Evolutionary conservation across 2,113 vertebrate species (phyloP).

Genomic region (Grus americana): DNA sequence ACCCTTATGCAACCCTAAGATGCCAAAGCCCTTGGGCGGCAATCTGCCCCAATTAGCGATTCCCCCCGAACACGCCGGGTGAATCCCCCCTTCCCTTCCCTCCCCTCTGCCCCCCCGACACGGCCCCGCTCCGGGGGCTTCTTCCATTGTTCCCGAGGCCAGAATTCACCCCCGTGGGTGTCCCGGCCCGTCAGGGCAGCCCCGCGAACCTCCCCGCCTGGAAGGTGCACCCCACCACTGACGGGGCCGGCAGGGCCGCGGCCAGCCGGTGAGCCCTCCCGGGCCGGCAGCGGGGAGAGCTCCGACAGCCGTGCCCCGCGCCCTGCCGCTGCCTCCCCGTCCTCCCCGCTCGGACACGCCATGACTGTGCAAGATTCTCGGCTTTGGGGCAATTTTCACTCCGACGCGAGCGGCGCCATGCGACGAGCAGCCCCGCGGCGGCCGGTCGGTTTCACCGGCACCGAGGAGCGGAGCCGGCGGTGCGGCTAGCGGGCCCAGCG

Average conservation of each 20-base stretch:
- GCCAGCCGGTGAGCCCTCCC: too few species aligned
- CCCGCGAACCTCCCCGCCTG: neutral
- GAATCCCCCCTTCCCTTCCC: rapidly evolving
- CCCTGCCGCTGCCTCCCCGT: neutral
- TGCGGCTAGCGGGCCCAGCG: neutral
- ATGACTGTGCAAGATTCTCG: constrained; percentile 44
- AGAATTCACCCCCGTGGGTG: too few species aligned
- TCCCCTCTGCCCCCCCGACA: neutral
- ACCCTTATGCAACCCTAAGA: neutral
- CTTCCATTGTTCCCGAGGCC: neutral
- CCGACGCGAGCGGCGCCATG: neutral
- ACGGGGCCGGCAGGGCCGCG: neutral
- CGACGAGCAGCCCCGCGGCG: neutral
- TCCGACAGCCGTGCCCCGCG: neutral
- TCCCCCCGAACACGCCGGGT: rapidly evolving
- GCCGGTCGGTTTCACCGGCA: neutral
- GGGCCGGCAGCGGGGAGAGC: neutral
- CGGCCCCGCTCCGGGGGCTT: neutral
- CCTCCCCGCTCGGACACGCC: neutral
- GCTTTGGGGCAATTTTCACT: neutral
- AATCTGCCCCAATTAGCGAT: neutral
- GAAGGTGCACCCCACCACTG: neutral
- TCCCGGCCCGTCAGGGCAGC: neutral
- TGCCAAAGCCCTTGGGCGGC: neutral
- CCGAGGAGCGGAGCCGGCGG: neutral